phyloP scores from a whole-genome alignment of 2,797 vertebrate genomes.

The Craterocephalus amniculus region DNA sequence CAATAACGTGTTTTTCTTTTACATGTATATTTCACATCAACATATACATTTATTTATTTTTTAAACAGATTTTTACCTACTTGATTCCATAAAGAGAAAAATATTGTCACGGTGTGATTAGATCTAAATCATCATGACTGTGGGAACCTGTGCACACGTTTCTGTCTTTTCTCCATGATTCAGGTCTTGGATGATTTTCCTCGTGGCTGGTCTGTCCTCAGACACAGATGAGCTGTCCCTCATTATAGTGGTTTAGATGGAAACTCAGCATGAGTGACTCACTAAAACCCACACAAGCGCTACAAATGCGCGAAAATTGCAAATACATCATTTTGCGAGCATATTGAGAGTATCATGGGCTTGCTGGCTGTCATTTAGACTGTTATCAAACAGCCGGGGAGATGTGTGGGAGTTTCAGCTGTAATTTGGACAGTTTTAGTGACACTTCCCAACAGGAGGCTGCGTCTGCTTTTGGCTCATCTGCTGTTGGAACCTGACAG shows the following conservation, averaged over 20 bases:
- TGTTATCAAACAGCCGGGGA: constrained; percentile 67
- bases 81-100: not conserved
- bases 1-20: too few species aligned
- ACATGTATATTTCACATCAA: not conserved
- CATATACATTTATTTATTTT: not conserved
- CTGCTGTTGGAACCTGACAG: constrained; percentile 41
- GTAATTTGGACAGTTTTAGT: constrained; percentile 46
- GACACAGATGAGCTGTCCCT: constrained; percentile 45
- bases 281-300: constrained; percentile 23
- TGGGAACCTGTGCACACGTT: not conserved
- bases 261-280: constrained; percentile 36
- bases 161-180: constrained; percentile 23
- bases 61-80: not conserved
- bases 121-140: constrained; percentile 1
- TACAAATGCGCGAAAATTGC: constrained; percentile 2
- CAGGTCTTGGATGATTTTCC: constrained; percentile 33
- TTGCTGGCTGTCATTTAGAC: constrained; percentile 37
- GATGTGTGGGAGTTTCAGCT: constrained; percentile 57
- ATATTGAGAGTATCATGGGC: constrained; percentile 53
- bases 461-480: constrained; percentile 47
- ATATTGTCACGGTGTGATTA: not conserved
- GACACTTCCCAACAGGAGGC: constrained; percentile 55
- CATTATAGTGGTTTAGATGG: constrained; percentile 36
- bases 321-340: constrained; percentile 35
- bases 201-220: constrained; percentile 17